These are phyloP conservation scores for Calonectris borealis DNA, from an alignment of 2,113 vertebrate species.

Conservation along the genomic window DNA sequence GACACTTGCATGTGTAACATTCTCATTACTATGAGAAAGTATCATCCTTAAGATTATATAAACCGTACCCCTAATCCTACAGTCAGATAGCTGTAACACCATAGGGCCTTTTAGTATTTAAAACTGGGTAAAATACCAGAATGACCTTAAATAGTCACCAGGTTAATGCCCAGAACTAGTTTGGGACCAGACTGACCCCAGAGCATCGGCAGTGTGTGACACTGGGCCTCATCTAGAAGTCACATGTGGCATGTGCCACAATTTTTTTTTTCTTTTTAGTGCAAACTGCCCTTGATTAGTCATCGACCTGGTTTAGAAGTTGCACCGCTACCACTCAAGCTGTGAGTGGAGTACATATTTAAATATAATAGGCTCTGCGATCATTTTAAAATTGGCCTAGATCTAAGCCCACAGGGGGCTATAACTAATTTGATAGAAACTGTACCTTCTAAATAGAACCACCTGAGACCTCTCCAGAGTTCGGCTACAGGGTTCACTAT, in stretches of 20 bases:
- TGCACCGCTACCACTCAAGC: not conserved
- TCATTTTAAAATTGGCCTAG: conserved; percentile 50
- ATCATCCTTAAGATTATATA: not conserved
- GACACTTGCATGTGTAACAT: not conserved
- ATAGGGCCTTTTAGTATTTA: not conserved
- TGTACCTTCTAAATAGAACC: conserved; percentile 38
- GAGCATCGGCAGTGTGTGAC: not conserved
- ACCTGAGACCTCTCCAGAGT: not conserved
- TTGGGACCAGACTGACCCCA: not conserved
- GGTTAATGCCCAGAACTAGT: not conserved
- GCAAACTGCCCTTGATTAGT: conserved; percentile 53
- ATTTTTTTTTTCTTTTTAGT: not conserved
- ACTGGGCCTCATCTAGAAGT: not conserved
- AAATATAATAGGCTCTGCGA: not conserved
- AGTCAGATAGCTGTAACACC: not conserved
- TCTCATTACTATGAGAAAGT: not conserved
- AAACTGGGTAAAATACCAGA: not conserved
- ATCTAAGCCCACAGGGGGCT: not conserved
- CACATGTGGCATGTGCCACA: not conserved
- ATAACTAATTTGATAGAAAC: conserved; percentile 55
- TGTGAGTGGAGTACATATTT: not conserved
- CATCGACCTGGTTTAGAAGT: conserved; percentile 52
- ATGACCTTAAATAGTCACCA: not conserved
- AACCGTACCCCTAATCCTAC: not conserved
- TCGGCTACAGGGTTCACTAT: not conserved